Base-by-base conservation (phyloP, 2,797 vertebrate genomes). In the Epinephelus awoara region DNA sequence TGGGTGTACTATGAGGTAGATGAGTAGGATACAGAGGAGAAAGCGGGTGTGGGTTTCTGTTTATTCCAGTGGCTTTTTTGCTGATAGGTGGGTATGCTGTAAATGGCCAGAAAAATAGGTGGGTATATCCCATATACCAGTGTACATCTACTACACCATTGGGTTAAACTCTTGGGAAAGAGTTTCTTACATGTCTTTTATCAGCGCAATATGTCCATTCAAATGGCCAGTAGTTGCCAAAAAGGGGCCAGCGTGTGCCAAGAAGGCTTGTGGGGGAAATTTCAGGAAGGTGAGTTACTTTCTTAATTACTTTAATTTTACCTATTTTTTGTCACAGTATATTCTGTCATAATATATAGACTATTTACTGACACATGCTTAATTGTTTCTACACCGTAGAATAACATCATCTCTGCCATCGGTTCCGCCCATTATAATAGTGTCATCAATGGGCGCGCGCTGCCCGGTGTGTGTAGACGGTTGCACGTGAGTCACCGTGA, bases 351-450 rank as follows among this genome's bases (percentile, higher is more conserved):
- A 29, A 29, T 29, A 29, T 29, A 10, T 21, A 23, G 23, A 1
- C 23, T 23, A 23, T 27, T 14, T 6, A 55, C 0, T 1, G 21
- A 3, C 18, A 5, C 14, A 3, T 4, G 18, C 25, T 67, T 54
- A n/a, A 54, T 12, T 15, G 27, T 4, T 5, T 23, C 0, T 27
- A 18, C 0, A 29, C 7, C 5, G 50, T 3, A 4, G 27, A 5
- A 46, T 7, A 7, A 7, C 55, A 40, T 47, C 2, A 21, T 34
- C 8, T 18, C 15, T 50, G 10, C 21, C 61, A 6, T 4, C 29
- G 64, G 72, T 23, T 72, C 88, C 93, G 90, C 93, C 93, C 87
- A 87, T 82, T 91, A 95, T 91, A 94, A 91, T 81, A 82, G 74
- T 66, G 80, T 91, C 82, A 89, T 86, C 75, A 85, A 58, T 3